These are phyloP conservation scores for Casuarius casuarius DNA, from an alignment of 2,113 vertebrate species.

Conservation along the genomic window DNA sequence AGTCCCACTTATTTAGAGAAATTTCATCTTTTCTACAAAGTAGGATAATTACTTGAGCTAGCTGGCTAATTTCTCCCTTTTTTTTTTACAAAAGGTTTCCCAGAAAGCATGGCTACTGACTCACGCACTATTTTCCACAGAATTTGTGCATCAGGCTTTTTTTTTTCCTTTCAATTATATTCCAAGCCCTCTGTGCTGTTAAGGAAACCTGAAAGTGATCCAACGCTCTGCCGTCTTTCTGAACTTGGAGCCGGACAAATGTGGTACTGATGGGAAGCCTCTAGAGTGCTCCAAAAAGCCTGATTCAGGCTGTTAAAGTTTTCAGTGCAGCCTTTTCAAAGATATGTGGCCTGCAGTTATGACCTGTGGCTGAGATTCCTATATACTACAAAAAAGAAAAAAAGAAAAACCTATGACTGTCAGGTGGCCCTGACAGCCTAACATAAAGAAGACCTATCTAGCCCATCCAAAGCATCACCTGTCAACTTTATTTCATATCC, in stretches of 20 bases:
- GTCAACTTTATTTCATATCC: neutral
- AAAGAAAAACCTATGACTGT: neutral
- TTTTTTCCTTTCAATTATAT: neutral
- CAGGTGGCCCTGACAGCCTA: neutral
- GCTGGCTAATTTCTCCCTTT: neutral
- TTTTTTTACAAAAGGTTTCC: neutral
- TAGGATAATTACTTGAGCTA: neutral
- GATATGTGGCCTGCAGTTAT: neutral
- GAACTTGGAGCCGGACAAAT: rapidly evolving
- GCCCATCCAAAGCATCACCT: neutral
- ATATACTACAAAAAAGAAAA: neutral
- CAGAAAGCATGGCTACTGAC: neutral
- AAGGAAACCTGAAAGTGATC: neutral
- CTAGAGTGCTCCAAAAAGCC: neutral
- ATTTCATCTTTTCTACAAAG: neutral
- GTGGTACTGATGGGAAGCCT: neutral
- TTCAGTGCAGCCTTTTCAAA: neutral
- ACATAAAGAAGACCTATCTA: neutral
- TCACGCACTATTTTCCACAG: neutral
- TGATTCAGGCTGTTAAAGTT: neutral
- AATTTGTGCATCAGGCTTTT: neutral
- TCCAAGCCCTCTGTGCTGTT: neutral
- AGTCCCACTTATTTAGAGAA: neutral
- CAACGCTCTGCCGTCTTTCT: neutral
- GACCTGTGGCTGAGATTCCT: neutral